Evolutionary conservation across 1,140 invertebrate genomes (phyloP), one percentile per base, ranked within the genome.

Genomic region (Tetragonula clypearis): DNA sequence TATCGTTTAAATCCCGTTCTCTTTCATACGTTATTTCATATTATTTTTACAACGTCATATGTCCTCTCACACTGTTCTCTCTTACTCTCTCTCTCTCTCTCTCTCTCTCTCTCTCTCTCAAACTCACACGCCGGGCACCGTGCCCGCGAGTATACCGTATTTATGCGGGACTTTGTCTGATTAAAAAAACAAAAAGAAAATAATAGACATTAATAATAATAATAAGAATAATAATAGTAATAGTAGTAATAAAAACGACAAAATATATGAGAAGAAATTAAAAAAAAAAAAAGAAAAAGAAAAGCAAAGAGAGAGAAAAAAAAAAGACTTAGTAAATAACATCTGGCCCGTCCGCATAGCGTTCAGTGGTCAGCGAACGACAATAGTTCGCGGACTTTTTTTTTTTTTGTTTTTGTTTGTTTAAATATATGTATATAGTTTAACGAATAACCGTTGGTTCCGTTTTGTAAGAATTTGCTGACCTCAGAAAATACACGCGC

Each of bases 101-200:
- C 71, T 84, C 75, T 71, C 56, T 90, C 86, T 41, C 81, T 84
- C 66, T 81, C 66, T 73, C 66, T 86, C 76, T 26, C 53, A 79
- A 74, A 87, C 60, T 89, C 87, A 89, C 79, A 90, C 87, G 80
- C 41, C 79, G 87, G 87, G 62, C 66, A 90, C 55, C 88, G 82
- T 23, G 75, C 86, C 85, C 85, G 78, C 87, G 79, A 82, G 68
- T 84, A 87, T 82, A 87, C 80, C 75, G 80, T n/a, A n/a, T 68
- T 88, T 82, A 84, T 76, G 85, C 87, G 85, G 79, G 86, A 89
- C 86, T 89, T 87, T 80, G 68, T 85, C 83, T 41, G 68, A 86
- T 82, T 81, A 26, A 68, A 87, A 41, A 87, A 80, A 78, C 55
- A 86, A 78, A 82, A 85, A 68, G 14, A 58, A 71, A 77, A 77